Evolutionary conservation across 2,113 vertebrate genomes (phyloP).

Genomic region (Elephas maximus): DNA sequence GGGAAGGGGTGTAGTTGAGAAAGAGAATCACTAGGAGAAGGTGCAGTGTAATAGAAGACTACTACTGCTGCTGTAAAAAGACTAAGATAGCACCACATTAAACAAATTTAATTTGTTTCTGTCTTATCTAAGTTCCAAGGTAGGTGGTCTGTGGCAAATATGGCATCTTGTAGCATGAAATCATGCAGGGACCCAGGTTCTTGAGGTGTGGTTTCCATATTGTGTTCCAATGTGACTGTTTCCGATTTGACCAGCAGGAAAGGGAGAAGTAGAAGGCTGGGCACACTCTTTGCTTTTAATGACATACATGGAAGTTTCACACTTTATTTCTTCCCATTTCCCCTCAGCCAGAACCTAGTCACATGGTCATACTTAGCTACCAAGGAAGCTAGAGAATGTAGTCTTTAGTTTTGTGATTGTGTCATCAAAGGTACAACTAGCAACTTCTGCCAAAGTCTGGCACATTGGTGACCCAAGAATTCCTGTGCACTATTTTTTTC

Average conservation of each 20-base stretch:
- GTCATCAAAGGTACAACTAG: not conserved
- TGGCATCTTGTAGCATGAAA: not conserved
- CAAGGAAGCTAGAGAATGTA: not conserved
- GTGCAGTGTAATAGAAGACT: not conserved
- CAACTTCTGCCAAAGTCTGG: not conserved
- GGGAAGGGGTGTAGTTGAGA: no score
- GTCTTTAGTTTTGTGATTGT: not conserved
- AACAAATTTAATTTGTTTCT: not conserved
- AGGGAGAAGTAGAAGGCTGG: not conserved
- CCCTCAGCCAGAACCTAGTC: not conserved
- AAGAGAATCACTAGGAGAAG: not conserved
- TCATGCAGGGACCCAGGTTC: not conserved
- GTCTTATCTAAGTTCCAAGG: not conserved
- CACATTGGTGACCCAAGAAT: not conserved
- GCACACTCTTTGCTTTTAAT: not conserved
- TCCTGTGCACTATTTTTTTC: not conserved
- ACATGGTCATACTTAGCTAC: not conserved
- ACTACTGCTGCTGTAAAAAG: not conserved
- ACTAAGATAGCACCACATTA: not conserved
- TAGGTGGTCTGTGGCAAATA: not conserved
- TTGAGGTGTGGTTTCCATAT: not conserved
- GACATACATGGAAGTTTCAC: not conserved
- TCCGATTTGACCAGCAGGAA: not conserved
- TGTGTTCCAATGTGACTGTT: not conserved
- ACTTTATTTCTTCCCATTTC: not conserved